Percentiles rank a stretch among this genome's conserved stretches.
Evolutionary conservation across 2,113 vertebrate species (phyloP).

Genomic region (Zapornia atra): DNA sequence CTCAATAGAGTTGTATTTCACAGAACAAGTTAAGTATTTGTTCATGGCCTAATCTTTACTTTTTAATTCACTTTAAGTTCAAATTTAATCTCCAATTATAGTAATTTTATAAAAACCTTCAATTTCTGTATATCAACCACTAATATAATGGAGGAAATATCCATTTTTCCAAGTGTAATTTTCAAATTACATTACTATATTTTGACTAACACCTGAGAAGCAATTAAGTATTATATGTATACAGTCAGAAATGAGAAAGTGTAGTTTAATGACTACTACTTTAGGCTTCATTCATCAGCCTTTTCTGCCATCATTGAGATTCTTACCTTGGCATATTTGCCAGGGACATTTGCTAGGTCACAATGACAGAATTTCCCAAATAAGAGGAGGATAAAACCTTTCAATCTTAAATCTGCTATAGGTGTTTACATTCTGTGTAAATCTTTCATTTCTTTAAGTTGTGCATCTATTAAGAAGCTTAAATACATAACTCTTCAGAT

Average conservation of each 20-base stretch:
- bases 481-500: background rate
- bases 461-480: background rate
- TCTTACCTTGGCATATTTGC: background rate
- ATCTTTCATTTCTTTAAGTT: too few relatives aligned
- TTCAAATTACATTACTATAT: background rate
- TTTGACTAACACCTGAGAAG: background rate
- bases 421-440: background rate
- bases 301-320: background rate
- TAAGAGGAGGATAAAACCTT: background rate
- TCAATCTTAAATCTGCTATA: background rate
- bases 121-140: background rate
- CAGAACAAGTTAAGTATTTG: constrained; percentile 3
- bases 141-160: background rate
- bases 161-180: background rate
- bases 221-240: background rate
- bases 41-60: background rate
- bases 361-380: background rate
- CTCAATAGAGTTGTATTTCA: background rate
- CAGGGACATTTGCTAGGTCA: too few relatives aligned
- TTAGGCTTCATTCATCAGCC: background rate
- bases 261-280: background rate
- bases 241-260: background rate
- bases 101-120: background rate
- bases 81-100: background rate
- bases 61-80: background rate